A percentile compares a stretch with the other conserved stretches of the same genome.
These are phyloP conservation scores for Brachypalpus laphriformis DNA, from an alignment of 2,888 invertebrate species.

Conservation along the genomic window DNA sequence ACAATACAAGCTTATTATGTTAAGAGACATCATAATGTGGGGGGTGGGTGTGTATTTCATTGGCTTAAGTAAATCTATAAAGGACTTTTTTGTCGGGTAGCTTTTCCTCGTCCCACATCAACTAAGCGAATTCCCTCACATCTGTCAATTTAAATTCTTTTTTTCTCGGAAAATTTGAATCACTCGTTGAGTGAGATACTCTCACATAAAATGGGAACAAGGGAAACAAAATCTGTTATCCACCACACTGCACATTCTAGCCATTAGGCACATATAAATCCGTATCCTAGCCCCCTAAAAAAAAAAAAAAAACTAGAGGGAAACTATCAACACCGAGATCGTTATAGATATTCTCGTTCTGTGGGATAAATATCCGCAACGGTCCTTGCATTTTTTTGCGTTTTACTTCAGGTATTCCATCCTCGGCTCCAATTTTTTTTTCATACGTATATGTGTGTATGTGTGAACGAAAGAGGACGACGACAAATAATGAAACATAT, in stretches of 20 bases:
- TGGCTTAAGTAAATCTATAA: slow-evolving; percentile 1
- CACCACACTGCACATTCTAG: slow-evolving; percentile 38
- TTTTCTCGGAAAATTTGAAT: neutral
- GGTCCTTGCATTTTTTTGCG: slow-evolving; percentile 63
- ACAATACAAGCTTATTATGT: slow-evolving; percentile 25
- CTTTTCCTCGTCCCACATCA: neutral
- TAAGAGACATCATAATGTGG: slow-evolving; percentile 4
- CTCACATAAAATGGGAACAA: neutral
- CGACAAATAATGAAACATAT: slow-evolving; percentile 65
- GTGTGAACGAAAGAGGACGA: neutral
- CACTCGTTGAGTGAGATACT: neutral
- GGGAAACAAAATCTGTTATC: slow-evolving; percentile 20
- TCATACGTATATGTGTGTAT: neutral
- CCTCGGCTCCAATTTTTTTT: slow-evolving; percentile 1
- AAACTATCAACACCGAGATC: slow-evolving; percentile 58
- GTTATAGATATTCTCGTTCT: slow-evolving; percentile 48
- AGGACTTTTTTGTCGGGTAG: neutral
- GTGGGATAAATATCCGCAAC: slow-evolving; percentile 47
- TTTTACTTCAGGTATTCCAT: slow-evolving; percentile 58
- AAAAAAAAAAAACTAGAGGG: neutral
- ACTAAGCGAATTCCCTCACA: slow-evolving; percentile 33
- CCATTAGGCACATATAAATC: slow-evolving; percentile 38
- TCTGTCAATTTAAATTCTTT: slow-evolving; percentile 48
- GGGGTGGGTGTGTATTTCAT: neutral
- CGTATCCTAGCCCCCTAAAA: slow-evolving; percentile 18